These are phyloP conservation scores for Crematogaster levior DNA, from an alignment of 2,888 invertebrate genomes.

Conservation along the genomic window DNA sequence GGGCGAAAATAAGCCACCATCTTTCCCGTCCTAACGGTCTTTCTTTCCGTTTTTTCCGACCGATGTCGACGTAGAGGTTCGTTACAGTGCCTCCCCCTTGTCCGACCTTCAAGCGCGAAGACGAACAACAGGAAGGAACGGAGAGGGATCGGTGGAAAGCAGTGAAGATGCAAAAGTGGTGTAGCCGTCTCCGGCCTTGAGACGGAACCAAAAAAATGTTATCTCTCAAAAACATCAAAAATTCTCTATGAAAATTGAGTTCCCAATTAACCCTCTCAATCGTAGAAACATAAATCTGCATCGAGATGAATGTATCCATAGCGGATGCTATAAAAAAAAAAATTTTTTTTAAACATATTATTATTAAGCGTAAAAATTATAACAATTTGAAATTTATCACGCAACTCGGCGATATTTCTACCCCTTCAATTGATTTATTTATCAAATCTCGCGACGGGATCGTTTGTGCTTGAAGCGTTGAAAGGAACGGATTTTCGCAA, in stretches of 20 bases:
- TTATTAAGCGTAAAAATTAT: not conserved
- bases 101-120: constrained; percentile 49
- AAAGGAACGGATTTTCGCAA: constrained; percentile 35
- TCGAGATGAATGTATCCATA: not conserved
- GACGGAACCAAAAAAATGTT: constrained; percentile 12
- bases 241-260: not conserved
- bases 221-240: not conserved
- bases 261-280: not conserved
- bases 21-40: constrained; percentile 62
- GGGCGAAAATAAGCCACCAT: constrained; percentile 73
- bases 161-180: constrained; percentile 34
- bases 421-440: constrained; percentile 11
- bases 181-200: constrained; percentile 32
- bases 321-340: not conserved
- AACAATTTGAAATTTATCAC: not conserved
- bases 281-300: not conserved
- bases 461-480: not conserved
- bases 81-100: constrained; percentile 37
- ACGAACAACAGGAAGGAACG: constrained; percentile 32
- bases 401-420: not conserved
- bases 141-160: constrained; percentile 6
- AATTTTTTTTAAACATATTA: no score
- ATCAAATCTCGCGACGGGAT: not conserved
- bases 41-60: constrained; percentile 58
- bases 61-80: constrained; percentile 22